phyloP scores from a whole-genome alignment of 2,113 vertebrate species.

The Daphoenositta chrysoptera region DNA sequence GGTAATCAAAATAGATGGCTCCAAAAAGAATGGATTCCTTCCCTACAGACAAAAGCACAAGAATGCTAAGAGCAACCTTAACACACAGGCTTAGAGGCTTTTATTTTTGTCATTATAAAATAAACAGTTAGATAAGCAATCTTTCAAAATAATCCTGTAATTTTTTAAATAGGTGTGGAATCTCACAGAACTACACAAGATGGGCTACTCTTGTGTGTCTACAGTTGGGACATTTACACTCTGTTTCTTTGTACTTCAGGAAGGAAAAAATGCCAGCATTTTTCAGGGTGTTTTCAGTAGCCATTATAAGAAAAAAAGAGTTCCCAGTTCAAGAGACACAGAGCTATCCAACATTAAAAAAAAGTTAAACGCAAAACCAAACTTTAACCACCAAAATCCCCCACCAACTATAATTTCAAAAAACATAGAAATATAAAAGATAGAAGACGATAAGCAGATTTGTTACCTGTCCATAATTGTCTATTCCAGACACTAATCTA shows the following conservation, averaged over 20 bases:
- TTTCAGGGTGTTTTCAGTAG: neutral
- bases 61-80: neutral
- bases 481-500: slow-evolving; percentile 97
- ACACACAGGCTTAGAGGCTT: neutral
- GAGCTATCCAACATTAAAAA: neutral
- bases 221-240: neutral
- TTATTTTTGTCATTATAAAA: neutral
- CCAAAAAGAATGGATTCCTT: slow-evolving; percentile 96
- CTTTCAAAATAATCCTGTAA: neutral
- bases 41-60: slow-evolving; percentile 77
- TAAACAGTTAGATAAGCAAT: neutral
- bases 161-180: neutral
- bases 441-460: neutral
- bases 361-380: neutral
- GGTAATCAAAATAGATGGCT: slow-evolving; percentile 97
- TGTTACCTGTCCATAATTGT: slow-evolving; percentile 98
- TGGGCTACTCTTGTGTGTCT: neutral
- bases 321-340: neutral
- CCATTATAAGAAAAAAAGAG: neutral
- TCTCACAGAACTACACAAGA: neutral
- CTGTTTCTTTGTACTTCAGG: neutral
- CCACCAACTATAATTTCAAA: neutral
- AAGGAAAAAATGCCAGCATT: neutral
- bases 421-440: neutral
- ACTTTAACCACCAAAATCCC: neutral